A percentile compares a stretch with the other conserved stretches of the same genome.
phyloP scores from a whole-genome alignment of 2,888 invertebrate genomes.

The Phrixothrix hirtus region DNA sequence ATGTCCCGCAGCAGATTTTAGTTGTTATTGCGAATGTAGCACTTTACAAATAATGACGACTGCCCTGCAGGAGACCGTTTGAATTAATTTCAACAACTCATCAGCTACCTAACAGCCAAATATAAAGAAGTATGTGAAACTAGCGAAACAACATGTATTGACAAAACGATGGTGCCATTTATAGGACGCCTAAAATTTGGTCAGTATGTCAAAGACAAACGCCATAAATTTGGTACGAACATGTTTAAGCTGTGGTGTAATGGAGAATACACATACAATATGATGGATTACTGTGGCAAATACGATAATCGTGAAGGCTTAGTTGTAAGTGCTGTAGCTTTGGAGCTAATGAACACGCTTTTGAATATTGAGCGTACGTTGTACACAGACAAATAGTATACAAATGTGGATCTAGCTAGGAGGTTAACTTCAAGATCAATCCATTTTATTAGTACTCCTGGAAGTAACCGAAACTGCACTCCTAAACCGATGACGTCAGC shows the following conservation, averaged over 20 bases:
- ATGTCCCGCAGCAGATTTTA: constrained; percentile 2
- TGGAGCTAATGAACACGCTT: not conserved
- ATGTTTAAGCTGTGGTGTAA: constrained; percentile 21
- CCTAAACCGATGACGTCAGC: not conserved
- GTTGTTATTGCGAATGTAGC: constrained; percentile 3
- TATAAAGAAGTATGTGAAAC: constrained; percentile 27
- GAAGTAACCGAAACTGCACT: not conserved
- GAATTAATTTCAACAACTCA: constrained; percentile 5
- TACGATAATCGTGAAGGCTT: not conserved
- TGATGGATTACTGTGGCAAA: constrained; percentile 15
- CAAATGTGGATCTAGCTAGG: not conserved
- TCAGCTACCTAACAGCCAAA: not conserved
- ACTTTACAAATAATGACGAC: constrained; percentile 10
- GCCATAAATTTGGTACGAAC: constrained; percentile 26
- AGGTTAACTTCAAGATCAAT: not conserved
- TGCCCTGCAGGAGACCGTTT: constrained; percentile 1
- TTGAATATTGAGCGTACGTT: not conserved
- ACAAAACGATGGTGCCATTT: constrained; percentile 30
- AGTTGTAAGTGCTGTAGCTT: not conserved
- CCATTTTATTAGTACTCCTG: not conserved
- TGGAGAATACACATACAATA: too few relatives aligned
- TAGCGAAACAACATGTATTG: constrained; percentile 34
- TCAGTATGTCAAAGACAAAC: constrained; percentile 25
- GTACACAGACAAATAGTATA: not conserved
- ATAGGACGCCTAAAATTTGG: constrained; percentile 18